Evolutionary conservation across 1,140 invertebrate genomes (phyloP).

Genomic region (Penaeus japonicus): DNA sequence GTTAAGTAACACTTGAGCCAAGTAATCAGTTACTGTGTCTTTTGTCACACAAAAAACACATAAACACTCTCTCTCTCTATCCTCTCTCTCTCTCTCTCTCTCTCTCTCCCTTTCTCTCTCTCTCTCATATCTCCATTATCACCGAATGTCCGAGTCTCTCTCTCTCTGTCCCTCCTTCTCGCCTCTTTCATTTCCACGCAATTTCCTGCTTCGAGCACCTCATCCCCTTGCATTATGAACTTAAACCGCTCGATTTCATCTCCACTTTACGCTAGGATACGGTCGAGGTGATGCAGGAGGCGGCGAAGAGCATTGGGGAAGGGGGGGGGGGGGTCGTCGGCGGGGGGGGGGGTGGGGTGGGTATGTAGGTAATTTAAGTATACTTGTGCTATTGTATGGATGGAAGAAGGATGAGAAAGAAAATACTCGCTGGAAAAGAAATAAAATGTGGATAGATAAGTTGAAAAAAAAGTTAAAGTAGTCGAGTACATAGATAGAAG

Average conservation of each 20-base stretch:
- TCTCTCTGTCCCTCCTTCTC: background rate
- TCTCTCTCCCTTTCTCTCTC: background rate
- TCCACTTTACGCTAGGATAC: conserved; percentile 10
- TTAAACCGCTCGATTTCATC: conserved; percentile 29
- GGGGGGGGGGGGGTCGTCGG: background rate
- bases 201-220: conserved; percentile 34
- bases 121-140: background rate
- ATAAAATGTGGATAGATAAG: too few species aligned
- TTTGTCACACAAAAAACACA: too few species aligned
- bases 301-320: background rate
- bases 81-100: conserved; percentile 17
- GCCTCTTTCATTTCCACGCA: conserved; percentile 45
- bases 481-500: too few species aligned
- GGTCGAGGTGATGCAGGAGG: background rate
- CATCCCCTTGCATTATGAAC: conserved; percentile 39
- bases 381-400: too few species aligned
- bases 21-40: too few species aligned
- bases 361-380: too few species aligned
- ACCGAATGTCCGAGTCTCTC: background rate
- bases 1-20: too few species aligned
- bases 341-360: too few species aligned
- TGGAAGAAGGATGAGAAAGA: too few species aligned
- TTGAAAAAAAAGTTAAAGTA: too few species aligned
- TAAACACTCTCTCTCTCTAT: background rate
- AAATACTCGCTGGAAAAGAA: too few species aligned